A percentile compares a stretch with the other conserved stretches of the same genome.
phyloP scores from a whole-genome alignment of 2,888 invertebrate genomes.

The Stenotaenia linearis region DNA sequence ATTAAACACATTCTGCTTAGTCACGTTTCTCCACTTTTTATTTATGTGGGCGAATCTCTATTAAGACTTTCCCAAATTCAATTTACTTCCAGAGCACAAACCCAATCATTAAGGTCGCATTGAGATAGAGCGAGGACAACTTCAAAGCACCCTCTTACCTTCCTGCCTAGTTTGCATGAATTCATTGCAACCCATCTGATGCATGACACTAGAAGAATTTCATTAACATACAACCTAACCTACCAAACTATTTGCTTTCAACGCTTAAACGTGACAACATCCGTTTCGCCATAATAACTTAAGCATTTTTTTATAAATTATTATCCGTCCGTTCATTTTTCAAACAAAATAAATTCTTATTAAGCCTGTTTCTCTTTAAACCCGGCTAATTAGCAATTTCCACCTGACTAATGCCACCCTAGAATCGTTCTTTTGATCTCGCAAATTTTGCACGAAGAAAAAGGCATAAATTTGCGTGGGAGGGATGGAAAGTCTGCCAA shows the following conservation, averaged over 20 bases:
- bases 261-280: background rate
- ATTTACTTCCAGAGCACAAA: background rate
- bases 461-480: background rate
- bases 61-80: background rate
- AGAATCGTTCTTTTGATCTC: background rate
- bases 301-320: background rate
- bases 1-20: too few species aligned
- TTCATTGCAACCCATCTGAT: constrained; percentile 20
- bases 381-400: background rate
- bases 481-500: background rate
- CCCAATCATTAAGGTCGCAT: background rate
- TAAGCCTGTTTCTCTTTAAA: background rate
- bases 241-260: constrained; percentile 12
- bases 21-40: background rate
- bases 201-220: constrained; percentile 19
- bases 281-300: background rate
- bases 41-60: background rate
- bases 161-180: background rate
- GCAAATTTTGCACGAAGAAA: background rate
- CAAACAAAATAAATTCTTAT: background rate
- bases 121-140: background rate
- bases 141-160: background rate
- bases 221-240: background rate
- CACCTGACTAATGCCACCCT: background rate
- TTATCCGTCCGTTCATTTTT: background rate